Base-by-base conservation (phyloP, 2,113 vertebrate species). In the Tringa solitaria region DNA sequence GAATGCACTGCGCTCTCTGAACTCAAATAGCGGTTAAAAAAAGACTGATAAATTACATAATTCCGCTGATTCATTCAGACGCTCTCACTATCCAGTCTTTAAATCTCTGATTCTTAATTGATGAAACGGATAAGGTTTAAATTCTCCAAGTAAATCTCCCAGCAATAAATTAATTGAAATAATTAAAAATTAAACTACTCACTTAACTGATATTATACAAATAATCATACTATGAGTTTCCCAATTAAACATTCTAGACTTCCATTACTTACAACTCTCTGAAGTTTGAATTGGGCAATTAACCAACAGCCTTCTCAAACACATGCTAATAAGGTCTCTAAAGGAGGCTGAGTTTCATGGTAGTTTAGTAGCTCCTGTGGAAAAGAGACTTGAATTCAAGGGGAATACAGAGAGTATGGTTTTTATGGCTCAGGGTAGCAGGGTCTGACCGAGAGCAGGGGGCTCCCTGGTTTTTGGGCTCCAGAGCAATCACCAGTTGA, bases 161-260 rank as follows among this genome's bases (percentile, higher is more conserved):
- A 97, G 97, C 97, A 97, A 97, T 98, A 97, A 97, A 97, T 98
- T 97, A 97, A 97, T 98, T 98, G 94, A 97, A 98, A 98, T 98
- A 97, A 98, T 98, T 98, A 97, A 97, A 97, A 98, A 94, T 97
- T 80, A 97, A 97, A 93, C 90, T 96, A 78, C 92, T 96, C 97
- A 45, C 56, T 97, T 98, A 98, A 96, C 94, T 93, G 95, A 60
- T 97, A 96, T 67, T 28, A 39, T 94, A 97, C 97, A 97, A 97
- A 98, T 97, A 98, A 98, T 98, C 96, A 90, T 93, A 91, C 83
- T 57, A 28, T 88, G 95, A 94, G 94, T 95, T 96, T 98, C 97
- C 96, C 96, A 98, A 73, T 98, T 97, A 98, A 97, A 95, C 91
- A 83, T 93, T 95, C 77, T 82, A 61, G 84, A 46, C 96, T 97